phyloP scores from a whole-genome alignment of 2,888 invertebrate genomes.

The Tenthredo mesomela region DNA sequence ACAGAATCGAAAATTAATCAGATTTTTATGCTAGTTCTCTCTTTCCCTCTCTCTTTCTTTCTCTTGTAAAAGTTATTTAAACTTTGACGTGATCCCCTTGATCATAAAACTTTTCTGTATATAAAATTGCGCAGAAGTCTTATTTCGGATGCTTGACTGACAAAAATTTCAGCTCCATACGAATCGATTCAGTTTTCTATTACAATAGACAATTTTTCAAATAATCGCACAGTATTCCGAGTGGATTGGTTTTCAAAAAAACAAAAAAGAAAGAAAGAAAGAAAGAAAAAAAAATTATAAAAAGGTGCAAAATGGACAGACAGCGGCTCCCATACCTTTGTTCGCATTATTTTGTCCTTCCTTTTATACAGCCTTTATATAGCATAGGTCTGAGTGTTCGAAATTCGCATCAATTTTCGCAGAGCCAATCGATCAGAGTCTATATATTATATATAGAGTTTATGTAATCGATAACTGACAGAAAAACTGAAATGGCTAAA shows the following conservation, averaged over 20 bases:
- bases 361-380: not conserved
- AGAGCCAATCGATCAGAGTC: too few relatives aligned
- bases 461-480: not conserved
- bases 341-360: not conserved
- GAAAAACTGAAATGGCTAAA: not conserved
- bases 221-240: not conserved
- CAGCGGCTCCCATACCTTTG: not conserved
- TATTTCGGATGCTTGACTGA: not conserved
- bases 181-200: not conserved
- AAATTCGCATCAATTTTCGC: not conserved
- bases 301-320: not conserved
- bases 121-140: not conserved
- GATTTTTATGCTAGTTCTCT: not conserved
- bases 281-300: not conserved
- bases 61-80: constrained; percentile 21
- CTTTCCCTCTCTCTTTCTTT: not conserved
- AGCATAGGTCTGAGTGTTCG: not conserved
- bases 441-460: not conserved
- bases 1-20: constrained; percentile 32
- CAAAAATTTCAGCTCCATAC: not conserved
- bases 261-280: not conserved
- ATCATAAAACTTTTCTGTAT: constrained; percentile 10
- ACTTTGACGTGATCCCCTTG: constrained; percentile 20
- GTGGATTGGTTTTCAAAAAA: not conserved
- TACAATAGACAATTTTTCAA: too few relatives aligned